Percentiles rank a stretch among this genome's conserved stretches.
Evolutionary conservation across 2,888 invertebrate species (phyloP).

Genomic region (Apodemia mormo): DNA sequence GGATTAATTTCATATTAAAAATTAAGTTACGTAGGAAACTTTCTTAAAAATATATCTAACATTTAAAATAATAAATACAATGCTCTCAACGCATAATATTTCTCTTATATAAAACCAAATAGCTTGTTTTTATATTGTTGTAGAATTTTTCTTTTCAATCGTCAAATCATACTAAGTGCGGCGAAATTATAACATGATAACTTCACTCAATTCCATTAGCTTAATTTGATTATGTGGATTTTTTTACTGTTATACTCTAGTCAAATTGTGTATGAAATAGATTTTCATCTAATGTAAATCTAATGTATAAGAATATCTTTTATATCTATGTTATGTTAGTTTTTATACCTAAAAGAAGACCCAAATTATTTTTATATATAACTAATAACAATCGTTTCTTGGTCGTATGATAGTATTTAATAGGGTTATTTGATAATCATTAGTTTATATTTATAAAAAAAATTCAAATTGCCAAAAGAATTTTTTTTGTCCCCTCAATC

Average conservation of each 20-base stretch:
- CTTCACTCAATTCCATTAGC: slow-evolving; percentile 23
- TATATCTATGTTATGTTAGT: background rate
- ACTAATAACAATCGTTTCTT: no score
- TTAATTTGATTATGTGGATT: slow-evolving; percentile 15
- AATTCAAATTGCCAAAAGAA: no score
- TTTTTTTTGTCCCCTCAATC: no score
- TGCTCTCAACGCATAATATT: background rate
- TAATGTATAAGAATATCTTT: background rate
- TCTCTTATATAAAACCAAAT: background rate
- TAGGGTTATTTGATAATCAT: no score
- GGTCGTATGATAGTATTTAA: no score
- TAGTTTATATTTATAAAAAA: no score
- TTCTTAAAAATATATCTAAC: background rate
- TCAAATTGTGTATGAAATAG: slow-evolving; percentile 10
- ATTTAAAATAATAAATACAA: background rate
- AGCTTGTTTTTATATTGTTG: background rate
- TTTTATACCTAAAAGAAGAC: background rate
- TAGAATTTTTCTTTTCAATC: slow-evolving; percentile 1
- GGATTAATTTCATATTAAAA: background rate
- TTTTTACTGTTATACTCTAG: slow-evolving; percentile 22
- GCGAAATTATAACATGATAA: slow-evolving; percentile 3
- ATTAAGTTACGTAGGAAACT: background rate
- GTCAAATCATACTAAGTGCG: slow-evolving; percentile 15
- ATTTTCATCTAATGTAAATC: background rate
- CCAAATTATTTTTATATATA: background rate